Conservation (phyloP, 2,888 invertebrate species). For the Limenitis camilla region DNA sequence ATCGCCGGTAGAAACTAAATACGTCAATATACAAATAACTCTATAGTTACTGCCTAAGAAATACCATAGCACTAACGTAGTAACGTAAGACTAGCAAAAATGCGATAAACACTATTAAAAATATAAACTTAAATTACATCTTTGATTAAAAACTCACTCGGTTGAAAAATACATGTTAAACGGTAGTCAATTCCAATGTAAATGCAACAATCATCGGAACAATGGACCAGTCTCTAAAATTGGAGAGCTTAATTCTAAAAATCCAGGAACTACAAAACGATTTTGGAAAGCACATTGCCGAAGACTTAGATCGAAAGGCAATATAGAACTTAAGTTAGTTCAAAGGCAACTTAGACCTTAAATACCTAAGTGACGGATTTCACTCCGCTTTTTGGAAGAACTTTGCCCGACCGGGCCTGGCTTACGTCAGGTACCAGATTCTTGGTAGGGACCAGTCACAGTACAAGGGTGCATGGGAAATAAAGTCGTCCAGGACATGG, state of each 20-base stretch:
- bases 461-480: slow-evolving; percentile 92
- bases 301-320: slow-evolving; percentile 34
- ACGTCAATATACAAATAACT: slow-evolving; percentile 68
- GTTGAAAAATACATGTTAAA: slow-evolving; percentile 58
- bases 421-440: slow-evolving; percentile 72
- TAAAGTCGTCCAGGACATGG: slow-evolving; percentile 88
- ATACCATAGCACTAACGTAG: slow-evolving; percentile 60
- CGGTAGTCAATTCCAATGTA: slow-evolving; percentile 63
- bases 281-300: slow-evolving; percentile 48
- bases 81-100: slow-evolving; percentile 74
- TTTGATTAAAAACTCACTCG: slow-evolving; percentile 73
- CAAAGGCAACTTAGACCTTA: slow-evolving; percentile 42
- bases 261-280: slow-evolving; percentile 61
- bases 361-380: slow-evolving; percentile 41
- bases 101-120: slow-evolving; percentile 69
- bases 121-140: slow-evolving; percentile 70
- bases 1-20: slow-evolving; percentile 49
- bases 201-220: slow-evolving; percentile 48
- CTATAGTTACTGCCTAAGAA: slow-evolving; percentile 58
- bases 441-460: slow-evolving; percentile 89
- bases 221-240: slow-evolving; percentile 41
- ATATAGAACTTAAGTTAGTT: slow-evolving; percentile 37
- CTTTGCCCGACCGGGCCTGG: slow-evolving; percentile 33
- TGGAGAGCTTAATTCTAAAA: slow-evolving; percentile 32
- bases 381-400: slow-evolving; percentile 35